Percentiles rank a stretch among this genome's conserved stretches.
These are phyloP conservation scores for Thera britannica DNA, from an alignment of 2,888 invertebrate species.

Conservation along the genomic window DNA sequence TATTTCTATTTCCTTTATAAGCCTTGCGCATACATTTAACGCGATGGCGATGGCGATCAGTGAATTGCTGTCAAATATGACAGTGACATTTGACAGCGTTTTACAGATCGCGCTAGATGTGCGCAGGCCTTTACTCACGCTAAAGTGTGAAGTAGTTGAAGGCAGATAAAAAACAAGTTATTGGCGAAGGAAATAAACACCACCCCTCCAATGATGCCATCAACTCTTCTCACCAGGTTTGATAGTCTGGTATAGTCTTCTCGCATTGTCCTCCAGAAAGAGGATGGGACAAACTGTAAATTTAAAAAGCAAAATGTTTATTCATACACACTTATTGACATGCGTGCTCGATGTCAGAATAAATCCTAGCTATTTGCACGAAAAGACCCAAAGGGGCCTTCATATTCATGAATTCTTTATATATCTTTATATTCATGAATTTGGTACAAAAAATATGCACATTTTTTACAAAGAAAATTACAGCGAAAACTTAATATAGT, in stretches of 20 bases:
- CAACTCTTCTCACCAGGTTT: conserved; percentile 83
- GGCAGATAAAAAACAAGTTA: conserved; percentile 89
- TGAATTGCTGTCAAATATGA: no score
- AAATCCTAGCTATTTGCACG: conserved; percentile 7
- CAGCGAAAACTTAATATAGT: not conserved
- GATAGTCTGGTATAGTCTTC: conserved; percentile 86
- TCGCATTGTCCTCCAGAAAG: conserved; percentile 71
- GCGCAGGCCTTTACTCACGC: conserved; percentile 73
- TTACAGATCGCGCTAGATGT: no score
- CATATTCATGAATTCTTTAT: no score
- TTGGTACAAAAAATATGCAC: no score
- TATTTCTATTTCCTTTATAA: no score
- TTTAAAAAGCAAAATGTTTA: not conserved
- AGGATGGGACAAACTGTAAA: conserved; percentile 54
- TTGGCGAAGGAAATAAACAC: conserved; percentile 88
- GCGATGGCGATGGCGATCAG: no score
- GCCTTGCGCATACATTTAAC: no score
- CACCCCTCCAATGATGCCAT: conserved; percentile 85
- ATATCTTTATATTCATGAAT: no score
- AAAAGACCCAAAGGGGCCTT: not conserved
- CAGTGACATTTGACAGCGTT: no score
- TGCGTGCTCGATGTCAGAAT: conserved; percentile 15
- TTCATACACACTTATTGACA: not conserved
- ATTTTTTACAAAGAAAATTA: no score
- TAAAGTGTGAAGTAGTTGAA: conserved; percentile 87